Conservation (phyloP, 2,797 vertebrate genomes). For the Rhinatrema bivittatum region DNA sequence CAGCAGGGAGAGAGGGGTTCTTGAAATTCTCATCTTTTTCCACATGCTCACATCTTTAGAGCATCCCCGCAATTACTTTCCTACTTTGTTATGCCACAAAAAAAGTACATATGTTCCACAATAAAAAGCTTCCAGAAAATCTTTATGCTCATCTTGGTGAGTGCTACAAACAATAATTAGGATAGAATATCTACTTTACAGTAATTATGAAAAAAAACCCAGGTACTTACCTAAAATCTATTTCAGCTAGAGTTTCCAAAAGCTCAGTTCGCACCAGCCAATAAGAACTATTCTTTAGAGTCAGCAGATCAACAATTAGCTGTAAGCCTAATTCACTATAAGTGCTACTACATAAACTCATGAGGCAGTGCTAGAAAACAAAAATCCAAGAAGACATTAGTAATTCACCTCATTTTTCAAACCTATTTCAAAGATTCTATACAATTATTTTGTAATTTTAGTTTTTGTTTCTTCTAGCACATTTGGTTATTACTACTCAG, state of each 20-base stretch:
- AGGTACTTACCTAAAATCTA: slow-evolving; percentile 86
- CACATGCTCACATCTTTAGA: no score
- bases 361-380: slow-evolving; percentile 70
- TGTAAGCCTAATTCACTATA: slow-evolving; percentile 86
- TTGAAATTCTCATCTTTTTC: no score
- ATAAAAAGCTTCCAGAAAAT: background rate
- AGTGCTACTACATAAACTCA: slow-evolving; percentile 80
- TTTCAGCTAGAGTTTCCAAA: slow-evolving; percentile 85
- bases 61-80: no score
- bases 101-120: background rate
- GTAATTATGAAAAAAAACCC: background rate
- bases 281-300: slow-evolving; percentile 81
- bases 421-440: no score
- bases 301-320: slow-evolving; percentile 75
- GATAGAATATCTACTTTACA: background rate
- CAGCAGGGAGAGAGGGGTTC: no score
- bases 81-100: no score
- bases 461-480: no score
- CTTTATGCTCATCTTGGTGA: background rate
- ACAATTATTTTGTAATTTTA: no score
- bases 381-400: background rate
- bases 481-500: no score
- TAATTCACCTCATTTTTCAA: no score
- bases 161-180: background rate
- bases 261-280: slow-evolving; percentile 95